Evolutionary conservation across 1,140 invertebrate species (phyloP), one percentile per base, ranked within the genome.

Genomic region (Papilio aristodemus): DNA sequence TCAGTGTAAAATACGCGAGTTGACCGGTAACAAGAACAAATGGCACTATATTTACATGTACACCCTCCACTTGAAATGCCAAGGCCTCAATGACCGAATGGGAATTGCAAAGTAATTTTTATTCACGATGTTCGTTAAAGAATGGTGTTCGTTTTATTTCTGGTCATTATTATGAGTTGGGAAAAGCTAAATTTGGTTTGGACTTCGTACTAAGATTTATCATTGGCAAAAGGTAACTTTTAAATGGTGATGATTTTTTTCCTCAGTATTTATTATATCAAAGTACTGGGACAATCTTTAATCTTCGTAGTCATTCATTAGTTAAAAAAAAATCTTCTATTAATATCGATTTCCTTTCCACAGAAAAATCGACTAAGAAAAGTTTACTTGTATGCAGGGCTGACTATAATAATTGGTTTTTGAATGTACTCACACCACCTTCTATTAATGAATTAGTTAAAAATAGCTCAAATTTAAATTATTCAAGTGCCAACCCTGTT

Each of bases 1-100:
- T 62, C 59, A 62, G 59, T 38, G 59, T 62, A 38, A 62, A 62
- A 38, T 62, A 36, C 59, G 46, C 46, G 37, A 37, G 32, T 62
- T 62, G 59, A 62, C 59, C 59, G 36, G 57, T 37, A 62, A 62
- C 59, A 62, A 62, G 59, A 62, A 62, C 59, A 38, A 62, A 62
- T 62, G 59, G 59, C 59, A 62, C 59, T 36, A 62, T 62, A 62
- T 62, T 39, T 62, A 39, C 59, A 62, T 62, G 59, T 62, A 37
- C 36, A 37, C 59, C 59, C 17, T 39, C 37, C 46, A 17, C 14
- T 62, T 9, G 13, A 36, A 59, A 62, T 37, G 59, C 19, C 17
- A 62, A 17, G 36, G 59, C 11, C 59, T 62, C 59, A 62, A 38
- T 62, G 36, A 38, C 10, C 59, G 59, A 62, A 62, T 62, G 59